Evolutionary conservation across 2,113 vertebrate species (phyloP), one percentile per base, ranked within the genome.

Genomic region (Taxidea taxus): DNA sequence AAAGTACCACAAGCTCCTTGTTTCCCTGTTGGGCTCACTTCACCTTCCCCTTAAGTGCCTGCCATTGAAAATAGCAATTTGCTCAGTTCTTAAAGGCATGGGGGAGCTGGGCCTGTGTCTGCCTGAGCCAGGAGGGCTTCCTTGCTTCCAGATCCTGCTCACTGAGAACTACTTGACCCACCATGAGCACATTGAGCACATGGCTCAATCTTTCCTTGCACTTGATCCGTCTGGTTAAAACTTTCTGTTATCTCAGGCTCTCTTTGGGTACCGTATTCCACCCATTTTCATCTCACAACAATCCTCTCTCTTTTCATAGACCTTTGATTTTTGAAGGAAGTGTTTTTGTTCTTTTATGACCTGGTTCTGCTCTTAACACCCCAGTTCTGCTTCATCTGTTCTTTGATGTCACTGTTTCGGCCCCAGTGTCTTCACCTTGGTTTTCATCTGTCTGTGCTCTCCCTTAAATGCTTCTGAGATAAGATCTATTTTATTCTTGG

Each of bases 401-500:
- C 96, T 95, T 94, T 91, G 93, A 93, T 95, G 90, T 94, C 11
- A 29, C 84, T 90, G 3, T 92, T 91, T 94, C 70, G 82, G 44
- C 56, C 60, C 54, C 21, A 1, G 70, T 60, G 89, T 90, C 47
- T 37, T 89, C 62, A 86, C 89, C 78, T 96, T 93, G 21, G 2
- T 96, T 95, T 95, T 97, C 83, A 70, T 93, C 80, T 87, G 37
- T 64, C 82, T 49, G 42, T 75, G 78, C 49, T 87, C 58, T 83
- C 37, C 16, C 54, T 51, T 87, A 89, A 86, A 60, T 6, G 58
- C 47, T 42, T 94, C 80, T 90, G 82, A 58, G 64, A 56, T 42
- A 68, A 47, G 68, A 89, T 70, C 94, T 95, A 68, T 95, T 95
- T 93, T 90, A 97, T 95, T 95, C 29, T 72, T 80, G 75, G 95